phyloP scores from a whole-genome alignment of 2,113 vertebrate species.

The Otocyon megalotis region DNA sequence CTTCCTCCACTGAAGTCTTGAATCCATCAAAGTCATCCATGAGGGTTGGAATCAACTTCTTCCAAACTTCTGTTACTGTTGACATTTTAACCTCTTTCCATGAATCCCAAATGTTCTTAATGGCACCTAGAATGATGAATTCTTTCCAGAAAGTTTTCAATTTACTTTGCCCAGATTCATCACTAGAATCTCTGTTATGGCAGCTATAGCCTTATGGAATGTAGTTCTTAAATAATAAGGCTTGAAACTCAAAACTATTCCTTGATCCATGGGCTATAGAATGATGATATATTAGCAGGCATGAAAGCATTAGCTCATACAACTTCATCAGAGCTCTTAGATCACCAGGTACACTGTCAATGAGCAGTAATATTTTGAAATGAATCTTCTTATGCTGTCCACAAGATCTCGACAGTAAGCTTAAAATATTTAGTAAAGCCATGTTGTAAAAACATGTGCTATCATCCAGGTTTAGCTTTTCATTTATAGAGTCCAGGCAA shows the following conservation, averaged over 20 bases:
- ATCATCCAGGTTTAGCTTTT: not conserved
- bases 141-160: not conserved
- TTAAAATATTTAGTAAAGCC: not conserved
- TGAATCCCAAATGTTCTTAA: not conserved
- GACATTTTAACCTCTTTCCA: not conserved
- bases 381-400: not conserved
- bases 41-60: not conserved
- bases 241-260: not conserved
- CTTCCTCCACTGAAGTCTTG: not conserved
- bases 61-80: not conserved
- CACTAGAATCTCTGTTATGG: not conserved
- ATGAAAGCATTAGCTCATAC: not conserved
- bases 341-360: not conserved
- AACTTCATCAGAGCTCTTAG: not conserved
- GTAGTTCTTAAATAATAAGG: not conserved
- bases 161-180: not conserved
- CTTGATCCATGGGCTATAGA: not conserved
- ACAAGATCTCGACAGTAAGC: not conserved
- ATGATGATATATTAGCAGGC: not conserved
- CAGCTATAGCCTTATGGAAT: not conserved
- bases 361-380: not conserved
- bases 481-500: not conserved
- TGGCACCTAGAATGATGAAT: not conserved
- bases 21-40: not conserved
- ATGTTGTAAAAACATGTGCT: not conserved